These are phyloP conservation scores for Glossophaga mutica DNA, from an alignment of 2,797 vertebrate genomes.

Conservation along the genomic window DNA sequence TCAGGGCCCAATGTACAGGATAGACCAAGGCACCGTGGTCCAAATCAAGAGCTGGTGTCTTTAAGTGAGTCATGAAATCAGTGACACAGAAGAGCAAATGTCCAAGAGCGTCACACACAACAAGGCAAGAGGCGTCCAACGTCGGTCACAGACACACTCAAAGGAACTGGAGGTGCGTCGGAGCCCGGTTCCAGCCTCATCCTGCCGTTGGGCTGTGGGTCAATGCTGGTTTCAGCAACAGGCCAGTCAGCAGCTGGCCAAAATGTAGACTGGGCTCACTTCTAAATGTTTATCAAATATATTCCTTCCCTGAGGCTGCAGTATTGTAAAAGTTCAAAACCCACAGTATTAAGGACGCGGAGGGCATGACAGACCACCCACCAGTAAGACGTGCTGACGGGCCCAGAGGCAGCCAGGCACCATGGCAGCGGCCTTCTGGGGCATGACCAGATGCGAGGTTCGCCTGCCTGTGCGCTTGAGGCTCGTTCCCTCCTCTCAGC, in stretches of 20 bases:
- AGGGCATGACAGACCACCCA: too few relatives aligned
- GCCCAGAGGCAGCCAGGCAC: background rate
- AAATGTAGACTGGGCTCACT: background rate
- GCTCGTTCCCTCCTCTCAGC: background rate
- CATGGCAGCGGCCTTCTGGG: background rate
- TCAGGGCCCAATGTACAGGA: accelerated
- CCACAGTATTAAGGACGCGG: background rate
- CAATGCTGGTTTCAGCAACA: background rate
- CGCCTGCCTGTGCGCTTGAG: background rate
- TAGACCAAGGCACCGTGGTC: accelerated
- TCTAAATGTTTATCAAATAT: background rate
- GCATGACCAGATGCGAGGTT: background rate
- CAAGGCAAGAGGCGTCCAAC: background rate
- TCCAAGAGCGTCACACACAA: background rate
- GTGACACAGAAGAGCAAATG: too few relatives aligned
- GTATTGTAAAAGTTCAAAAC: background rate
- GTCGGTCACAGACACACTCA: background rate
- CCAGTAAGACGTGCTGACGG: accelerated
- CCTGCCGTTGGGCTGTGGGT: background rate
- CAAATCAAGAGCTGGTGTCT: background rate
- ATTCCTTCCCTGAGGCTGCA: background rate
- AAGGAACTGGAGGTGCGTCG: accelerated
- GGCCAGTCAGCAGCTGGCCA: background rate
- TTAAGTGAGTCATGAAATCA: background rate
- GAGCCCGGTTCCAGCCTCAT: background rate